Base-by-base conservation (phyloP, 2,113 vertebrate species). In the Leucosticte australis region DNA sequence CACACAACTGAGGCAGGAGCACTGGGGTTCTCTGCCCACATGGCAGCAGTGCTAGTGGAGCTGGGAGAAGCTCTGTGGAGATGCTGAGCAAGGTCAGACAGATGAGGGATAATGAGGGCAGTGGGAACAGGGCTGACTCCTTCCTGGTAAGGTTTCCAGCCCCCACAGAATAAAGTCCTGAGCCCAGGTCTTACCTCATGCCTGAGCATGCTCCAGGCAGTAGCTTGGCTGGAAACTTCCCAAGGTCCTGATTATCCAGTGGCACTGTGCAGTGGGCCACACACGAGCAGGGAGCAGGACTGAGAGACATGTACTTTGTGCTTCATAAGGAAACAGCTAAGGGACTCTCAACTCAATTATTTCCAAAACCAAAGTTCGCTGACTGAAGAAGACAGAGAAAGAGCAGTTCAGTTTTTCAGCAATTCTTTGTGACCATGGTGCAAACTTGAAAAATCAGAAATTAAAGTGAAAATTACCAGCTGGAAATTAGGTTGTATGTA, bases 31-130 rank as follows among this genome's bases (percentile, higher is more conserved):
- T 37, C 17, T 55, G 7, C n/a, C 28, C 9, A 23, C 26, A 9
- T 21, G 15, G 46, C 22, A 75, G 19, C 0, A 4, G 2, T 14
- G 8, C 6, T 13, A 3, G 7, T 10, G 13, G 21, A 13, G 7
- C 7, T 70, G 17, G 8, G 10, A 15, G 24, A 42, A 89, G 15
- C 13, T 20, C 13, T 50, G 24, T 10, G 26, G n/a, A 53, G 37
- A 77, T 31, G 12, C 18, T 55, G 37, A 67, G 27, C 11, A 49
- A 21, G 10, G 8, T 42, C 18, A 75, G 42, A 41, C 6, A 46
- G 4, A 14, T 10, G 7, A 35, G 30, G 52, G 18, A 21, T 21
- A 31, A 6, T 0, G 1, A 42, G 7, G 1, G 15, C 4, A 49
- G 9, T 11, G 17, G 19, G 8, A n/a, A 35, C 2, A 33, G 3